Evolutionary conservation across 1,140 invertebrate genomes (phyloP).

Genomic region (Halotydeus destructor): DNA sequence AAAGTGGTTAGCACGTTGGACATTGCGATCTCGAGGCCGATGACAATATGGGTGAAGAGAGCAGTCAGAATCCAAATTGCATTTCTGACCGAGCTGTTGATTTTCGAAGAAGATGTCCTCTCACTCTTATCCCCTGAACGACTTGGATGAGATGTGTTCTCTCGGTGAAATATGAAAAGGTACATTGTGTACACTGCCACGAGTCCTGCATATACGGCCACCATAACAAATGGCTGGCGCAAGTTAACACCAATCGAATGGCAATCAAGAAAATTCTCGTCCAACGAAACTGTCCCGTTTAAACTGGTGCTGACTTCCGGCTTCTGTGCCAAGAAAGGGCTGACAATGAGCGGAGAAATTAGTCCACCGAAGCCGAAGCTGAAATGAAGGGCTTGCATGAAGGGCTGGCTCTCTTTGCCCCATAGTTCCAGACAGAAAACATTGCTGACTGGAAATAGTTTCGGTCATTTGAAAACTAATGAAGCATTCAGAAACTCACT

Average conservation of each 20-base stretch:
- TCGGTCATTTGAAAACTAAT: no score
- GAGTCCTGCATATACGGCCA: neutral
- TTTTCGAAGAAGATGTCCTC: no score
- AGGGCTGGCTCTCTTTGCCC: neutral
- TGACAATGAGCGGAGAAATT: neutral
- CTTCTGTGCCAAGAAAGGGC: neutral
- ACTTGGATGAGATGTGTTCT: neutral
- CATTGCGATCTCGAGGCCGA: conserved; percentile 27
- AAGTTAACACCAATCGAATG: neutral
- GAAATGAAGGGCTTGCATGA: neutral
- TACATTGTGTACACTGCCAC: neutral
- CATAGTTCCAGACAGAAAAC: no score
- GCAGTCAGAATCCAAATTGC: no score
- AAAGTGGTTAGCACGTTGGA: conserved; percentile 27
- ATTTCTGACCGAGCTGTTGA: no score
- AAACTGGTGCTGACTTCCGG: neutral
- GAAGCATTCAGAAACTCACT: no score
- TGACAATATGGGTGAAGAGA: conserved; percentile 24
- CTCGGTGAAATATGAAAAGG: neutral
- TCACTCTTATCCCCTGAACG: neutral
- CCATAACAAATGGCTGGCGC: neutral
- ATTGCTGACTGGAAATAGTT: no score
- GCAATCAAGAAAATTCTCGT: no score
- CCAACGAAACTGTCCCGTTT: neutral
- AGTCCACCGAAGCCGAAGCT: neutral